phyloP scores from a whole-genome alignment of 2,888 invertebrate species.

The Chromoteleia sp. region DNA sequence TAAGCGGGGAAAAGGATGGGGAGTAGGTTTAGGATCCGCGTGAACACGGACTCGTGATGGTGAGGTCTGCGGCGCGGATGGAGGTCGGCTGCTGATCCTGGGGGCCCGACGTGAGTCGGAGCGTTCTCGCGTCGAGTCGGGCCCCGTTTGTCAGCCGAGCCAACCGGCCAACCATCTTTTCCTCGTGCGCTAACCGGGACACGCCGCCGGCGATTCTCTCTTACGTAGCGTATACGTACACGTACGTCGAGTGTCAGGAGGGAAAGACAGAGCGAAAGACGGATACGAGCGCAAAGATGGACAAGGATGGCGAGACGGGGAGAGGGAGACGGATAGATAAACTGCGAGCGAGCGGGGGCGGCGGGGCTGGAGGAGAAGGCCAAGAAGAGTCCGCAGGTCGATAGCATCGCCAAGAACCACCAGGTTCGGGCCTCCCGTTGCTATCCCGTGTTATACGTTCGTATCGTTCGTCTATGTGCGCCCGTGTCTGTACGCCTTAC shows the following conservation, averaged over 20 bases:
- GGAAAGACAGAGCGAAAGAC: constrained; percentile 59
- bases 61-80: constrained; percentile 36
- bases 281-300: constrained; percentile 50
- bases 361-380: constrained; percentile 72
- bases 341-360: constrained; percentile 35
- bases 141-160: constrained; percentile 58
- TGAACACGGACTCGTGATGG: constrained; percentile 61
- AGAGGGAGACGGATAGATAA: constrained; percentile 56
- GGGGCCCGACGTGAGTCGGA: constrained; percentile 61
- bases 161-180: constrained; percentile 44
- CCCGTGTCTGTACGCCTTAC: constrained; percentile 76
- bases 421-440: constrained; percentile 82
- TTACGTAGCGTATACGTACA: constrained; percentile 59
- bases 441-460: constrained; percentile 67
- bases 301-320: constrained; percentile 32
- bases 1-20: constrained; percentile 18
- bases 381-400: constrained; percentile 82
- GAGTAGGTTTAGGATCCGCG: constrained; percentile 65
- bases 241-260: constrained; percentile 65
- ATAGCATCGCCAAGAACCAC: constrained; percentile 82
- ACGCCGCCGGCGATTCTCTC: constrained; percentile 68
- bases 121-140: constrained; percentile 29
- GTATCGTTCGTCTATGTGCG: constrained; percentile 70
- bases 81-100: constrained; percentile 67
- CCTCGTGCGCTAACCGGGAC: constrained; percentile 65